These are phyloP conservation scores for Acanthosepion lycidas DNA, from an alignment of 2,888 invertebrate species.

Conservation along the genomic window DNA sequence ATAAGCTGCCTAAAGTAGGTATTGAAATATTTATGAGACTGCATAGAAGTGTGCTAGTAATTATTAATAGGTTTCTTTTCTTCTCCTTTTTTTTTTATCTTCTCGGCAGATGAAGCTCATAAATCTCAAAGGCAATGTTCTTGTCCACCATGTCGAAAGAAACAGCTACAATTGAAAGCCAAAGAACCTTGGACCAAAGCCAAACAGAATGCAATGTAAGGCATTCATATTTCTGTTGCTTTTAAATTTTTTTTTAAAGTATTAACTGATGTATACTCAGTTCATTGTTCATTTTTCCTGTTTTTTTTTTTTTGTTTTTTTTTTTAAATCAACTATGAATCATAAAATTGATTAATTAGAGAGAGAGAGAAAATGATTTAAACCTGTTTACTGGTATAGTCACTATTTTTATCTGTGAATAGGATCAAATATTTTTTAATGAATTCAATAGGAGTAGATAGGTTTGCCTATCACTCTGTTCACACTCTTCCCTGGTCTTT, in stretches of 20 bases:
- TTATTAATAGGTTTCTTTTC: background rate
- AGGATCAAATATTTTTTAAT: too few relatives aligned
- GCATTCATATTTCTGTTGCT: conserved; percentile 38
- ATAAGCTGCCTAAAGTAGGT: background rate
- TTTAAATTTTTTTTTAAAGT: background rate
- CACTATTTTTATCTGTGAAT: too few relatives aligned
- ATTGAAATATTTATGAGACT: background rate
- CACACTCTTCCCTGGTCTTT: too few relatives aligned
- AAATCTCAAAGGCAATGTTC: conserved; percentile 85
- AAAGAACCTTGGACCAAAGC: conserved; percentile 91
- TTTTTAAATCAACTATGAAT: too few relatives aligned
- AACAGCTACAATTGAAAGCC: conserved; percentile 86
- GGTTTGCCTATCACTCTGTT: too few relatives aligned
- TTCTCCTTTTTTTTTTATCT: conserved; percentile 59
- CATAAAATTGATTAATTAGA: too few relatives aligned
- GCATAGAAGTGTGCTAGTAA: background rate
- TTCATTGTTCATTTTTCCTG: too few relatives aligned
- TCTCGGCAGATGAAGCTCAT: conserved; percentile 81
- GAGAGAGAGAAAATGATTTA: too few relatives aligned
- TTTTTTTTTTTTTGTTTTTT: too few relatives aligned
- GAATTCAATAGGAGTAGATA: too few relatives aligned
- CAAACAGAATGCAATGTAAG: conserved; percentile 83
- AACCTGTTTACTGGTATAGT: too few relatives aligned
- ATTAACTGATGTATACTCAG: background rate
- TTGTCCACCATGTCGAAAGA: conserved; percentile 90